These are phyloP conservation scores for Mormyrus lacerda DNA, from an alignment of 2,113 vertebrate species.

Conservation along the genomic window DNA sequence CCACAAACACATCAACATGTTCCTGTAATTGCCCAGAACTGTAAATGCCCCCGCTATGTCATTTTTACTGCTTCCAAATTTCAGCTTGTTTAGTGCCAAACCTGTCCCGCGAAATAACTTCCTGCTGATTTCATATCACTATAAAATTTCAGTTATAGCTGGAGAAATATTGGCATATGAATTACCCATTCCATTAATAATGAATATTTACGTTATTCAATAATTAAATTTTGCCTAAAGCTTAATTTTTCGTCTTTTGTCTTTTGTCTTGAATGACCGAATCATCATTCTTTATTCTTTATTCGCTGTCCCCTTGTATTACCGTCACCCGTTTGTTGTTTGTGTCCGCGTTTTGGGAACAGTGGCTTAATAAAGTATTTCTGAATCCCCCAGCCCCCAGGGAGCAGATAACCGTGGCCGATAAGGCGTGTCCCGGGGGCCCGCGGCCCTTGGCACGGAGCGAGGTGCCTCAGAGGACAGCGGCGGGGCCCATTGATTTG, in stretches of 20 bases:
- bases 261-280: background rate
- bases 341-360: background rate
- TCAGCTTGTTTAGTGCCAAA: background rate
- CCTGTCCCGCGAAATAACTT: background rate
- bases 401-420: background rate
- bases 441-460: background rate
- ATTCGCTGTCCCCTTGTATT: background rate
- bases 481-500: conserved; percentile 59
- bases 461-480: conserved; percentile 26
- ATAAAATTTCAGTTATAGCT: background rate
- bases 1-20: background rate
- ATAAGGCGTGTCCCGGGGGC: background rate
- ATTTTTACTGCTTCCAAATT: background rate
- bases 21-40: background rate
- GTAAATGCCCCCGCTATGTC: background rate
- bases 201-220: background rate
- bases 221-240: background rate
- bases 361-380: background rate
- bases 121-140: background rate
- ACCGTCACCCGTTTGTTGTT: background rate
- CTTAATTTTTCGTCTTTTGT: background rate
- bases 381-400: background rate
- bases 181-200: background rate
- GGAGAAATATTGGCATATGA: background rate
- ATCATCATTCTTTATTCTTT: background rate